Conservation (phyloP, 2,888 invertebrate genomes). For the Spisula subtruncata region DNA sequence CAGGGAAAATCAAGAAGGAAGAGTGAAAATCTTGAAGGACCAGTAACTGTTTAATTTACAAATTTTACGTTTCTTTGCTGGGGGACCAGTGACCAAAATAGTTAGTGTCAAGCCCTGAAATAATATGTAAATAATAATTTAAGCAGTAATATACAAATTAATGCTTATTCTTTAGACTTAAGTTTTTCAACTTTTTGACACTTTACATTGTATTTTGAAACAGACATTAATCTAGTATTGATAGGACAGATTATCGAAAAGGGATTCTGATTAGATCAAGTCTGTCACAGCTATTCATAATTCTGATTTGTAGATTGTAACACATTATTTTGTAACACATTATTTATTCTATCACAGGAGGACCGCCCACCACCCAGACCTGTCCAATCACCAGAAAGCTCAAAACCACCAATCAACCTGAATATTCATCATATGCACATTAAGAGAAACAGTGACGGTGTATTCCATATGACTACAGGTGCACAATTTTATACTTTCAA, state of each 20-base stretch:
- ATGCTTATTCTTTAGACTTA: too few species aligned
- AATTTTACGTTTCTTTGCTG: too few species aligned
- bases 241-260: not conserved
- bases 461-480: slow-evolving; percentile 89
- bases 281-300: not conserved
- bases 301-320: not conserved
- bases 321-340: not conserved
- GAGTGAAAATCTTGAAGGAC: too few species aligned
- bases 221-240: too few species aligned
- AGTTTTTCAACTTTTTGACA: too few species aligned
- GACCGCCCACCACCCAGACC: slow-evolving; percentile 91
- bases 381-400: slow-evolving; percentile 94
- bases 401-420: slow-evolving; percentile 94
- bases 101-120: too few species aligned
- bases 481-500: not conserved
- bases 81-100: too few species aligned
- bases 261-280: not conserved
- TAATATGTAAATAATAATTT: too few species aligned
- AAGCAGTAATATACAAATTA: too few species aligned
- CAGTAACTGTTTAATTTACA: too few species aligned
- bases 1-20: too few species aligned
- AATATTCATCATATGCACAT: slow-evolving; percentile 91
- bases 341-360: slow-evolving; percentile 91
- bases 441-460: slow-evolving; percentile 92
- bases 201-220: too few species aligned